Evolutionary conservation across 2,888 invertebrate genomes (phyloP), one percentile per base, ranked within the genome.

Genomic region (Volucella zonaria): DNA sequence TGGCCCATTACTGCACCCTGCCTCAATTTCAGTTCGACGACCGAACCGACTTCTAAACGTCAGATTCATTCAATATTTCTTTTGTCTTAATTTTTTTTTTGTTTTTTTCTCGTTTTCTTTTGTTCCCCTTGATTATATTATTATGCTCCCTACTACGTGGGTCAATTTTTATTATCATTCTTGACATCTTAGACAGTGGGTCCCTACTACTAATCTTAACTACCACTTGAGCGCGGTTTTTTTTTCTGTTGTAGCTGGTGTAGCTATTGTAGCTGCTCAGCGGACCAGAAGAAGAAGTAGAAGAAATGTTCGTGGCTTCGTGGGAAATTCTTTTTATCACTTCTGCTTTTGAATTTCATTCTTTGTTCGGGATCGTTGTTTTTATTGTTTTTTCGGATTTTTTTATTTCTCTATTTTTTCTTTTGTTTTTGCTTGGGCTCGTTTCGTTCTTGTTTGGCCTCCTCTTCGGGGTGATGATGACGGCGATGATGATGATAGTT

Each of bases 241-340:
- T n/a, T 6, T 58, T 31, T 38, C 3, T 56, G 51, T 23, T 71
- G 40, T 59, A 9, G 18, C 2, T 23, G 18, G 15, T 31, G 31
- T 31, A 31, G 31, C 6, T 31, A 6, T 31, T 31, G 31, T 31
- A 31, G 31, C 1, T 75, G 76, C 42, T 77, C 77, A 77, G 54
- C 61, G 70, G 56, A 76, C 76, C 76, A 76, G 66, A 76, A 31
- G 31, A 31, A 31, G 31, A 31, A 31, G 31, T 31, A 31, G 31
- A 31, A 31, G 31, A 66, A 59, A 54, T 23, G 54, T 77, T 23
- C 43, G 49, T 58, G 62, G 59, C 49, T 56, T 83, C 79, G 68
- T 79, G 79, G 82, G 82, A 83, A 83, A 79, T 64, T 74, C 59
- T 56, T 74, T 81, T 62, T 78, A 78, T 78, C 68, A 58, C 68